Evolutionary conservation across 1,140 invertebrate species (phyloP).

Genomic region (Palaemon carinicauda): DNA sequence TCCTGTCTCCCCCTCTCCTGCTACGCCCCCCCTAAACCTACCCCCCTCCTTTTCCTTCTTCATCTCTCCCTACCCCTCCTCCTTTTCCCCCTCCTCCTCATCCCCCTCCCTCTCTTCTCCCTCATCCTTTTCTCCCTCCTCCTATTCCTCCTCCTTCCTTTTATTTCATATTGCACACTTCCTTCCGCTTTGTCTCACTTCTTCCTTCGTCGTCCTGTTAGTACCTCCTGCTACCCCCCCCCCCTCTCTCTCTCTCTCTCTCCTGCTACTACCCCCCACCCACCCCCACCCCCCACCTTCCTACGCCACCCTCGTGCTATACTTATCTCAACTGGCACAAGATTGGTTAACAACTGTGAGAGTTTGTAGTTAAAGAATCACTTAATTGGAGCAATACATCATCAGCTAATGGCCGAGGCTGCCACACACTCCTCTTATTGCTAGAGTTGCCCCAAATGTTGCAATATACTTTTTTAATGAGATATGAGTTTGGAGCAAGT

Average conservation of each 20-base stretch:
- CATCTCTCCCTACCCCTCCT: too few species aligned
- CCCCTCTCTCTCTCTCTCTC: neutral
- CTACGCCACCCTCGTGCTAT: too few species aligned
- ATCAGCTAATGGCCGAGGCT: slow-evolving; percentile 52
- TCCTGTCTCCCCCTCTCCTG: too few species aligned
- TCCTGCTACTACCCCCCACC: neutral
- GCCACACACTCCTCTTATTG: slow-evolving; percentile 55
- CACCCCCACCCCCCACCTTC: neutral
- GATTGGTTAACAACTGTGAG: slow-evolving; percentile 52
- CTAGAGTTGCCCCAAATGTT: slow-evolving; percentile 53
- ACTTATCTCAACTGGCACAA: slow-evolving; percentile 53
- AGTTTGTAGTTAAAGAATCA: slow-evolving; percentile 56
- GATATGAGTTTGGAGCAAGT: slow-evolving; percentile 45
- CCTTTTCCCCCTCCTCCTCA: too few species aligned
- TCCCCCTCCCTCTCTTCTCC: too few species aligned
- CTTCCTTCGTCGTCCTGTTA: too few species aligned
- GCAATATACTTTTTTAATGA: slow-evolving; percentile 45
- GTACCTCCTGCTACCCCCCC: neutral
- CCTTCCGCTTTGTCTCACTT: too few species aligned
- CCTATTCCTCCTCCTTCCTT: too few species aligned
- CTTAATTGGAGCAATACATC: slow-evolving; percentile 56
- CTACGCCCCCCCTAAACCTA: too few species aligned
- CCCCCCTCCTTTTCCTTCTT: too few species aligned
- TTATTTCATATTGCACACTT: too few species aligned
- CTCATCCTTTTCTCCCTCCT: too few species aligned